Evolutionary conservation across 2,113 vertebrate genomes (phyloP).

Genomic region (Nothobranchius kuhntae): DNA sequence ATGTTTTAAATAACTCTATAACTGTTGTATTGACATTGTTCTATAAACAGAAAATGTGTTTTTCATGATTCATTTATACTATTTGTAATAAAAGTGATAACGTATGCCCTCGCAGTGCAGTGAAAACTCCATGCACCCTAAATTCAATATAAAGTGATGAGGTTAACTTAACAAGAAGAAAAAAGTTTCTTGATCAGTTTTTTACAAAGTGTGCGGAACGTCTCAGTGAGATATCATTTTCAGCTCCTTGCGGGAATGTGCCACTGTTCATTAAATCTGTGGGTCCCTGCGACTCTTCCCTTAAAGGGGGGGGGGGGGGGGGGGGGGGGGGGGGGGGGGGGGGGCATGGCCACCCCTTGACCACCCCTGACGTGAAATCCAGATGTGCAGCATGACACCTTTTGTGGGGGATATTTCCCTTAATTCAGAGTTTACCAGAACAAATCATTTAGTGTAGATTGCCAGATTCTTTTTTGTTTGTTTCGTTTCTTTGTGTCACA

Average conservation of each 20-base stretch:
- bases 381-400: too few species aligned
- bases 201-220: constrained; percentile 33
- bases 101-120: constrained; percentile 1
- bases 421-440: too few species aligned
- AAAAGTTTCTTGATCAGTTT: constrained; percentile 48
- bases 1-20: too few species aligned
- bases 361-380: too few species aligned
- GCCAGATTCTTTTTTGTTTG: too few species aligned
- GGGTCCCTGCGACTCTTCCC: constrained; percentile 44
- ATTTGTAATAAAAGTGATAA: neutral
- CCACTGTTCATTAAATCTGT: constrained; percentile 52
- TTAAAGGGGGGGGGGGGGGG: constrained; percentile 41
- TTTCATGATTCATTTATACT: neutral
- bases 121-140: constrained; percentile 2
- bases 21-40: too few species aligned
- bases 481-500: too few species aligned
- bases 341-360: too few species aligned
- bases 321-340: too few species aligned
- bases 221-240: constrained; percentile 57
- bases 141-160: constrained; percentile 26
- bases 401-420: too few species aligned
- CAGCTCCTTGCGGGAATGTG: constrained; percentile 47
- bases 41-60: too few species aligned
- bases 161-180: constrained; percentile 36
- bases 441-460: too few species aligned